These are phyloP conservation scores for Habrosyne pyritoides DNA, from an alignment of 2,888 invertebrate genomes.

Conservation along the genomic window DNA sequence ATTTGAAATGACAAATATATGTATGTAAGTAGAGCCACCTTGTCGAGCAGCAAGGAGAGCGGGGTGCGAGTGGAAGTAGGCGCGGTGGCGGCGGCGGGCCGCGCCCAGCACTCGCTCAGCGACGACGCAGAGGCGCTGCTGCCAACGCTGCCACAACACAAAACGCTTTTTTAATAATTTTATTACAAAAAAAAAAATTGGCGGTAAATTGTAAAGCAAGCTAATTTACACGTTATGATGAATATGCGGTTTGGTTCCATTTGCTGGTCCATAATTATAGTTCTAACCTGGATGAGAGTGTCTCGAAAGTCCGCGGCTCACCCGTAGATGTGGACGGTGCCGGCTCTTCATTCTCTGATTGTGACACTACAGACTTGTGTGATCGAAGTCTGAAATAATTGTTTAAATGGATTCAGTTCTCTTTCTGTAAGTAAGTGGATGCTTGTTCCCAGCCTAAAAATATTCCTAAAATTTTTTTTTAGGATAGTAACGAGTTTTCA, in stretches of 20 bases:
- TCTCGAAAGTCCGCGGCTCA: conserved; percentile 64
- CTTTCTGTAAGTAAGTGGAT: too few relatives aligned
- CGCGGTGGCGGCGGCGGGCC: conserved; percentile 38
- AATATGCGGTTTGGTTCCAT: too few relatives aligned
- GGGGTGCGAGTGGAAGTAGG: conserved; percentile 55
- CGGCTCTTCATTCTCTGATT: conserved; percentile 71
- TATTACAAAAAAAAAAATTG: conserved; percentile 3
- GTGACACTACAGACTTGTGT: conserved; percentile 71
- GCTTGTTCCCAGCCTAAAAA: too few relatives aligned
- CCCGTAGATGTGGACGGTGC: conserved; percentile 64
- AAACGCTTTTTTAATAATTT: conserved; percentile 14
- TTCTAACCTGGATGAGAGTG: conserved; percentile 68
- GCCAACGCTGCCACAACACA: conserved; percentile 49
- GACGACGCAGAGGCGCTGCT: conserved; percentile 76
- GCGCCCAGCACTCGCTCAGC: conserved; percentile 60
- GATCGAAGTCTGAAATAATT: conserved; percentile 65
- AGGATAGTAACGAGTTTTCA: too few relatives aligned
- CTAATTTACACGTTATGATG: too few relatives aligned
- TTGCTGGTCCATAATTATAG: too few relatives aligned
- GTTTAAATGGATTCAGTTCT: not conserved
- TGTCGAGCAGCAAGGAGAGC: conserved; percentile 67
- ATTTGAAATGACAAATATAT: not conserved
- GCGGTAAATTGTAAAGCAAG: too few relatives aligned
- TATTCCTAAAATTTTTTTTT: too few relatives aligned
- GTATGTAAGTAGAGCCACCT: conserved; percentile 43